phyloP scores from a whole-genome alignment of 2,797 vertebrate genomes.

The Coregonus ussuriensis region DNA sequence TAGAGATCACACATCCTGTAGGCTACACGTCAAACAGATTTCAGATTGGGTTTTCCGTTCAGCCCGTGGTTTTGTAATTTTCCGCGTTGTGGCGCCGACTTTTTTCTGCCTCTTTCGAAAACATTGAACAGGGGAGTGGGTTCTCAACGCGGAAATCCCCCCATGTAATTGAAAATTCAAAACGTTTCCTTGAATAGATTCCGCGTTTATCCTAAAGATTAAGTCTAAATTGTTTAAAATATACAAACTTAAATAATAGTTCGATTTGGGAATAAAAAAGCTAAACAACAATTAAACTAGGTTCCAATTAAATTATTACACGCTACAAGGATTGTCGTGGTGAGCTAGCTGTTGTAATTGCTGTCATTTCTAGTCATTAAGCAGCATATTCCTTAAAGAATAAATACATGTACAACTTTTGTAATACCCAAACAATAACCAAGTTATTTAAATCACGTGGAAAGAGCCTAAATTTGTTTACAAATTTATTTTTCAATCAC shows the following conservation, averaged over 20 bases:
- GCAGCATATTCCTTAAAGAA: no score
- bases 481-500: not conserved
- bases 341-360: no score
- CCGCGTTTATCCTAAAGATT: not conserved
- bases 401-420: not conserved
- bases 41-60: not conserved
- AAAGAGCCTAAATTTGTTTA: not conserved
- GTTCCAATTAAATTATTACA: no score
- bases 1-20: not conserved
- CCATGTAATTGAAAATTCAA: constrained; percentile 36
- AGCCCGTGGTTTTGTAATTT: not conserved
- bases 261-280: not conserved
- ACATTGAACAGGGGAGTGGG: not conserved
- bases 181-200: not conserved
- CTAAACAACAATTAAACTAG: no score
- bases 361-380: no score
- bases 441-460: not conserved
- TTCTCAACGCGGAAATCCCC: constrained; percentile 57
- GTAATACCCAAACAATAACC: not conserved
- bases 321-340: no score
- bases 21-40: not conserved
- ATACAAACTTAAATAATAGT: not conserved
- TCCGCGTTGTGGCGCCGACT: not conserved
- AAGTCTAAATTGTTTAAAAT: not conserved
- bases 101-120: not conserved